Conservation (phyloP, 64 coral and sea anemone genomes). For the Montipora efflorescens region DNA sequence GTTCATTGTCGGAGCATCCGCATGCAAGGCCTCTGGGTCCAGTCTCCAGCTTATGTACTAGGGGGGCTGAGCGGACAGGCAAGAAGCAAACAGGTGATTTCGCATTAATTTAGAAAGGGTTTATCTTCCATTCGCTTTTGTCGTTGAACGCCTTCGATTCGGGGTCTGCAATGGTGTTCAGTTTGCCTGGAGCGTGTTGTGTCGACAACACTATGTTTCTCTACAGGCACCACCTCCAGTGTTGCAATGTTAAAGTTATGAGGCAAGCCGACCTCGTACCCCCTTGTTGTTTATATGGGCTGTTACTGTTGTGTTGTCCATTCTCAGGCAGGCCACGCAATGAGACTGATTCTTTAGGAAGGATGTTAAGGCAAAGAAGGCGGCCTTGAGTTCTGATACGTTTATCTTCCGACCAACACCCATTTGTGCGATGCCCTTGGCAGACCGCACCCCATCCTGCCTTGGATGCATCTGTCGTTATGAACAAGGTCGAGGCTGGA, state of each 20-base stretch:
- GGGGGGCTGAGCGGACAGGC: not conserved
- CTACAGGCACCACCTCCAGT: slow-evolving; percentile 28
- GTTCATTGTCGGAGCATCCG: slow-evolving; percentile 26
- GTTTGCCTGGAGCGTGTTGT: not conserved
- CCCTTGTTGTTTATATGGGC: slow-evolving; percentile 27
- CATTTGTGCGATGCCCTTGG: no score
- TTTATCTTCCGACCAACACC: not conserved
- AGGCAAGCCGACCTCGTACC: not conserved
- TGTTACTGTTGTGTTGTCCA: slow-evolving; percentile 40
- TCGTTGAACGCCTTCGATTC: slow-evolving; percentile 16
- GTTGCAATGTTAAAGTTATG: not conserved
- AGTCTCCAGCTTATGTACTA: not conserved
- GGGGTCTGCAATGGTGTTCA: not conserved
- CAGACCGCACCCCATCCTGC: no score
- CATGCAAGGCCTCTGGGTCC: not conserved
- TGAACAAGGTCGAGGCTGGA: not conserved
- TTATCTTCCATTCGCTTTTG: not conserved
- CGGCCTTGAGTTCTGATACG: not conserved
- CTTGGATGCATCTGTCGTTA: no score
- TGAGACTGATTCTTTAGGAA: not conserved
- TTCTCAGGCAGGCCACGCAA: slow-evolving; percentile 20
- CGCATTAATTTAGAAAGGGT: not conserved
- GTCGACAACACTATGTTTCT: slow-evolving; percentile 4
- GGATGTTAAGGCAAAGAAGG: slow-evolving; percentile 11
- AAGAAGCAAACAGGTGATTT: not conserved